Percentiles rank a stretch among this genome's conserved stretches.
These are phyloP conservation scores for Apotomis capreana DNA, from an alignment of 2,888 invertebrate species.

Conservation along the genomic window DNA sequence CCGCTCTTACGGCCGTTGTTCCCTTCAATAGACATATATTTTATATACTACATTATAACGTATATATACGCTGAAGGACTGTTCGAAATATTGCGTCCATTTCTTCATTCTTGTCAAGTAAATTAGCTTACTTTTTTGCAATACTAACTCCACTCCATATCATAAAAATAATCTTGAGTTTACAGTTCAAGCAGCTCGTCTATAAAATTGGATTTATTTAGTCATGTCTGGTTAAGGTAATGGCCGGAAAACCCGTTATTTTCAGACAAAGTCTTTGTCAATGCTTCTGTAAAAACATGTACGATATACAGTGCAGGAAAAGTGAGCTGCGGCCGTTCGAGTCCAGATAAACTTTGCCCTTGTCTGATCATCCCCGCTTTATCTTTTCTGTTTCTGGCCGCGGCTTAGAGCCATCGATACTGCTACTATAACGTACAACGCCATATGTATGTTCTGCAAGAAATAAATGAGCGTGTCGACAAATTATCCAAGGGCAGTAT, in stretches of 20 bases:
- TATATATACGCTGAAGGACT: background rate
- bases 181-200: constrained; percentile 1
- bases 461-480: no score
- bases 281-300: no score
- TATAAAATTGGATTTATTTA: background rate
- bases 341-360: no score
- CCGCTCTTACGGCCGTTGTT: constrained; percentile 23
- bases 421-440: no score
- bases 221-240: background rate
- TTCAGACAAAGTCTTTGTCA: constrained; percentile 1
- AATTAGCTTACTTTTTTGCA: constrained; percentile 1
- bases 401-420: no score
- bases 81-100: background rate
- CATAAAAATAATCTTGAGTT: constrained; percentile 3
- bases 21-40: constrained; percentile 30
- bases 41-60: constrained; percentile 22
- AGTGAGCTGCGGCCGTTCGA: no score
- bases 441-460: no score
- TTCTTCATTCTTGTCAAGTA: constrained; percentile 6
- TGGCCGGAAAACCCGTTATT: background rate
- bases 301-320: no score
- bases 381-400: no score
- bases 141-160: background rate
- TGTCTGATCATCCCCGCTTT: no score
- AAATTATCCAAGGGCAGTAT: no score